These are phyloP conservation scores for Bufo gargarizans DNA, from an alignment of 2,113 vertebrate genomes.

Conservation along the genomic window DNA sequence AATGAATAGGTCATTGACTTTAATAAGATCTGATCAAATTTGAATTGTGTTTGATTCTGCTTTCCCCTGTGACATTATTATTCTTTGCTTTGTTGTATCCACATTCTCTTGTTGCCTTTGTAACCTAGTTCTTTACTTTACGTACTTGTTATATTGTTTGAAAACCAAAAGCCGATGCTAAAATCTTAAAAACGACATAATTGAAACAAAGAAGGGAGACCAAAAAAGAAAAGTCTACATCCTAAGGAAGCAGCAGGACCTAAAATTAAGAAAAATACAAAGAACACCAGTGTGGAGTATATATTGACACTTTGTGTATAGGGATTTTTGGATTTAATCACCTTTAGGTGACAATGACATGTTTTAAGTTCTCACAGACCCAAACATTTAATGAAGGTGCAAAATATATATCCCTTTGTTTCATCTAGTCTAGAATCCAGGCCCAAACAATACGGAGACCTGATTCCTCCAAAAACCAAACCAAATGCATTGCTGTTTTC, in stretches of 20 bases:
- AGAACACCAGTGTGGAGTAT: background rate
- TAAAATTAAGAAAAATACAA: background rate
- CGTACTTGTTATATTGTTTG: background rate
- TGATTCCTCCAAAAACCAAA: background rate
- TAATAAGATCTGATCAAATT: background rate
- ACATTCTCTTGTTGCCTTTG: background rate
- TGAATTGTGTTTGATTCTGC: background rate
- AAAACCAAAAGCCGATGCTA: background rate
- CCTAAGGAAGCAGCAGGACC: background rate
- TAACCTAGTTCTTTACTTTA: background rate
- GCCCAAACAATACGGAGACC: background rate
- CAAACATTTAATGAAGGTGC: background rate
- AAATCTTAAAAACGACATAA: background rate
- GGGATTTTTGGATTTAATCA: no score
- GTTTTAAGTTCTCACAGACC: no score
- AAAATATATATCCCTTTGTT: background rate
- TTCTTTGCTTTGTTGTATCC: background rate
- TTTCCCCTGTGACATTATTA: background rate
- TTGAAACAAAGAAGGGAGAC: background rate
- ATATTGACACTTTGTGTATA: no score
- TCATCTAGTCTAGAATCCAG: background rate
- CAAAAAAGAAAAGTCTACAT: background rate
- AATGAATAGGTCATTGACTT: constrained; percentile 2
- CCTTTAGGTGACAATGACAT: no score
- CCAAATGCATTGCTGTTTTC: no score